A percentile compares a stretch with the other conserved stretches of the same genome.
Evolutionary conservation across 1,140 invertebrate genomes (phyloP).

Genomic region (Drosophila trapezifrons): DNA sequence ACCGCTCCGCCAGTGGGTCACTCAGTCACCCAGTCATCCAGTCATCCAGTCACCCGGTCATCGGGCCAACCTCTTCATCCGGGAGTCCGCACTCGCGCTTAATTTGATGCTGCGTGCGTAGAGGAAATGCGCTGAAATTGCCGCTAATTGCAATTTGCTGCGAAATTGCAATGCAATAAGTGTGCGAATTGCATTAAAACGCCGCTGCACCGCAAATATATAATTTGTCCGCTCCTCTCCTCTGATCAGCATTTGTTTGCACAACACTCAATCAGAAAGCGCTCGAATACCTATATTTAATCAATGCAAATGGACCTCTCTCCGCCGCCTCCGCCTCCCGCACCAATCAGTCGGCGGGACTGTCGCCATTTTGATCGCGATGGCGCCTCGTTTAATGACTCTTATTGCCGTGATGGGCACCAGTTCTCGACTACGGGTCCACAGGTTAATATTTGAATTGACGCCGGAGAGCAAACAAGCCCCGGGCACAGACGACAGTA

Average conservation of each 20-base stretch:
- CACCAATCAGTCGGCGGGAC: slow-evolving; percentile 3
- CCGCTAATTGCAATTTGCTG: slow-evolving; percentile 73
- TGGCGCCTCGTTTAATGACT: slow-evolving; percentile 45
- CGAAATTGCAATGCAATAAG: slow-evolving; percentile 55
- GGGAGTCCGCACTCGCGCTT: slow-evolving; percentile 27
- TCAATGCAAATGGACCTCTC: slow-evolving; percentile 55
- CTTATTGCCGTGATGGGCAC: slow-evolving; percentile 24
- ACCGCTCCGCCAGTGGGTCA: slow-evolving; percentile 63
- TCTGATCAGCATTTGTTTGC: slow-evolving; percentile 45
- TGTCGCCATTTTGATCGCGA: slow-evolving; percentile 37
- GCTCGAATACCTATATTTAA: slow-evolving; percentile 50
- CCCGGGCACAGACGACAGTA: background rate
- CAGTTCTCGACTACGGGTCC: slow-evolving; percentile 4
- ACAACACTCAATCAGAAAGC: slow-evolving; percentile 39
- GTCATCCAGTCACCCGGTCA: slow-evolving; percentile 33
- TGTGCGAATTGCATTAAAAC: slow-evolving; percentile 59
- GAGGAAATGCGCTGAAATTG: slow-evolving; percentile 66
- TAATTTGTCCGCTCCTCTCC: slow-evolving; percentile 24
- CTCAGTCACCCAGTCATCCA: slow-evolving; percentile 60
- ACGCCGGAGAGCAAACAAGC: slow-evolving; percentile 11
- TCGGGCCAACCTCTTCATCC: slow-evolving; percentile 6
- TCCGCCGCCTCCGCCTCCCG: slow-evolving; percentile 4
- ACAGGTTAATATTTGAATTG: slow-evolving; percentile 37
- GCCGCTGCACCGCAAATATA: slow-evolving; percentile 22
- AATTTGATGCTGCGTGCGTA: slow-evolving; percentile 43